These are phyloP conservation scores for Lasius platythorax DNA, from an alignment of 2,888 invertebrate species.

Conservation along the genomic window DNA sequence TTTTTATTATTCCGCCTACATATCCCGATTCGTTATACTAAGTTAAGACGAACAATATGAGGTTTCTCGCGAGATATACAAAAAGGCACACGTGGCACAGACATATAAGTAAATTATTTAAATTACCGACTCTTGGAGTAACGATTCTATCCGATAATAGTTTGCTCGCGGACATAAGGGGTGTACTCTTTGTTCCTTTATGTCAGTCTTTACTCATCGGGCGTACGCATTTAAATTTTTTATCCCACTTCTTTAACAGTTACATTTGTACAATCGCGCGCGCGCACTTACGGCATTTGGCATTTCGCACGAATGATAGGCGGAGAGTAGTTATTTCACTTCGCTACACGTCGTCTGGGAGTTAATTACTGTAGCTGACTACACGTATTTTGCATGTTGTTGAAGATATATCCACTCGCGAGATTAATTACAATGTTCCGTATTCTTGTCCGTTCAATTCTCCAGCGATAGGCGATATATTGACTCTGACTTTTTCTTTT, in stretches of 20 bases:
- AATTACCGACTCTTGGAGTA: constrained; percentile 19
- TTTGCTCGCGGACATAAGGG: background rate
- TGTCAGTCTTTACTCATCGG: background rate
- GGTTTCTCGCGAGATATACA: background rate
- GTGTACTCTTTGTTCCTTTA: background rate
- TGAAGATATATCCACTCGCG: background rate
- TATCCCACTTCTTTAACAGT: background rate
- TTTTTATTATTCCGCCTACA: background rate
- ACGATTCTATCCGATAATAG: constrained; percentile 7
- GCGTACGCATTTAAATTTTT: background rate
- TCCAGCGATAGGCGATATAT: background rate
- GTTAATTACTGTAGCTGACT: background rate
- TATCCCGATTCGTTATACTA: background rate
- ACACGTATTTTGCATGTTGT: background rate
- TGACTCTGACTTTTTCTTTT: background rate
- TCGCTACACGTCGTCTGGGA: background rate
- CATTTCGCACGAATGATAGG: constrained; percentile 19
- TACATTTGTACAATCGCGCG: background rate
- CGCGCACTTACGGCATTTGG: background rate
- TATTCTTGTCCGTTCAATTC: background rate
- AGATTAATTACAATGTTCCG: background rate
- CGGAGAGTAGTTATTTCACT: background rate
- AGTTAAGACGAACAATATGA: background rate
- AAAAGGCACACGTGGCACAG: background rate
- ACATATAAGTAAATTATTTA: constrained; percentile 38